Base-by-base conservation (phyloP, 2,888 invertebrate species). In the Horisme vitalbata region DNA sequence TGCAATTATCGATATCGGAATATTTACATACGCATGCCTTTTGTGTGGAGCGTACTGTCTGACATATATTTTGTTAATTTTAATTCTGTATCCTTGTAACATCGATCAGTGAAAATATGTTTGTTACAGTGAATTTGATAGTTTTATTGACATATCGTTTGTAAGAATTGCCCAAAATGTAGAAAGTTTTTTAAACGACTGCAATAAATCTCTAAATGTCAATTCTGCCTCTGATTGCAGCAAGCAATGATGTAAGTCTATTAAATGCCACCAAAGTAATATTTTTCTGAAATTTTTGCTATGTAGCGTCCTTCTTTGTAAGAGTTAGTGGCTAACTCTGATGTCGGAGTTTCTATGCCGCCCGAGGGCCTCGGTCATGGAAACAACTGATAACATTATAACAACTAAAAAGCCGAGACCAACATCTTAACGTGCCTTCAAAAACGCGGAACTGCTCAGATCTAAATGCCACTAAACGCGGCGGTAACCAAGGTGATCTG, bases 121-220 rank as follows among this genome's bases (percentile, higher is more conserved):
- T 13, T 28, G 10, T 28, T 10, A n/a, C 24, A 27, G 1, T 20
- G 27, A 14, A 3, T 13, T 3, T 6, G 7, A 5, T 21, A 9
- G n/a, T 35, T 41, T 21, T 23, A 12, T 28, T 24, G 23, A 6
- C 18, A 10, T 27, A 13, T 9, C 13, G 9, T 4, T 10, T 7
- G 5, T 9, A 13, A 11, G 20, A 28, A 28, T 47, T 37, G 18
- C 23, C 23, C 15, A 43, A 38, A 48, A 30, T 20, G 8, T 34
- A 48, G 48, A 48, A 48, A 48, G 43, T 48, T 43, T 41, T 3
- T 3, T 5, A 9, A 36, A 5, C 10, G 20, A 28, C 28, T 20
- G n/a, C 48, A 26, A 48, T 48, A 34, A 43, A 48, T 38, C n/a
- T 23, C 8, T 13, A 43, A 48, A 43, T 41, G 48, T 34, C 48